A percentile compares a stretch with the other conserved stretches of the same genome.
Conservation (phyloP, 2,797 vertebrate genomes). For the Triplophysa bombifrons region DNA sequence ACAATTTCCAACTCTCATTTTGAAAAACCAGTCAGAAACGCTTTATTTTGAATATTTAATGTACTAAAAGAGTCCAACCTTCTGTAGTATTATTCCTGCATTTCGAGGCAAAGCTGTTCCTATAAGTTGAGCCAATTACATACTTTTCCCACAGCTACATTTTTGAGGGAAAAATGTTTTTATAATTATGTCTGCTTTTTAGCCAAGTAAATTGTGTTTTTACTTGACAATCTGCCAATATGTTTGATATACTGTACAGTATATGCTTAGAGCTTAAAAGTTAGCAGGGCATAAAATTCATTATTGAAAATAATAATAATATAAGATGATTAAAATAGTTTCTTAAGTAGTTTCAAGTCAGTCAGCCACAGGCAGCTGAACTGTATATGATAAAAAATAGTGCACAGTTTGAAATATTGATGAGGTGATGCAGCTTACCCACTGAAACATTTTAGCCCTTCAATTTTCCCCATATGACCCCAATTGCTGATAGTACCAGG, state of each 20-base stretch:
- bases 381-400: neutral
- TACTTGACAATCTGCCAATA: neutral
- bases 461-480: neutral
- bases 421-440: neutral
- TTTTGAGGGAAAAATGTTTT: neutral
- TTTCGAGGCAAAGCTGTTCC: neutral
- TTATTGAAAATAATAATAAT: too few relatives aligned
- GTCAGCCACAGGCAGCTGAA: neutral
- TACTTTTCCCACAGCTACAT: neutral
- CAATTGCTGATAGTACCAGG: neutral
- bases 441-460: too few relatives aligned
- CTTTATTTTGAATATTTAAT: neutral
- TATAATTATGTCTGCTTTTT: neutral
- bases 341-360: too few relatives aligned
- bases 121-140: neutral
- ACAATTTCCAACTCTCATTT: neutral
- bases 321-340: too few relatives aligned
- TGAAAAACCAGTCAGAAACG: neutral
- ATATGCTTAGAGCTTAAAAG: too few relatives aligned
- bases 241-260: too few relatives aligned
- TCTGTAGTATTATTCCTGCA: neutral
- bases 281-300: too few relatives aligned
- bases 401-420: neutral
- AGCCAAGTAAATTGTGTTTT: neutral
- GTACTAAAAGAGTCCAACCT: neutral